Evolutionary conservation across 2,888 invertebrate species (phyloP).

Genomic region (Priocnemis perturbator): DNA sequence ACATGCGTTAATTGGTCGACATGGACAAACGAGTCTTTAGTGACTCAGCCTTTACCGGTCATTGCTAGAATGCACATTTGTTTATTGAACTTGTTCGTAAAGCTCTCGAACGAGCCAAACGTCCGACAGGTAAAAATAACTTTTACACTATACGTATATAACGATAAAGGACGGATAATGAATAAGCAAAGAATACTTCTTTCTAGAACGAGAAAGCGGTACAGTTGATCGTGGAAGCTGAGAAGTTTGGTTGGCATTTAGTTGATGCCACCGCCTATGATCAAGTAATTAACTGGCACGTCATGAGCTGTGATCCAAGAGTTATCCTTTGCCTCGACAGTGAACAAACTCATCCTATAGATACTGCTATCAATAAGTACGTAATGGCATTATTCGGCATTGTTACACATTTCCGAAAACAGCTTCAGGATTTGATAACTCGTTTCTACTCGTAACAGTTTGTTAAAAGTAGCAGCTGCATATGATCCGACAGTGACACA

Average conservation of each 20-base stretch:
- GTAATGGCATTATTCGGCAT: conserved; percentile 8
- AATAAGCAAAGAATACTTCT: too few species aligned
- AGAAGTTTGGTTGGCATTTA: conserved; percentile 81
- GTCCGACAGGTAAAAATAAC: conserved; percentile 77
- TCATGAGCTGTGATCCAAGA: conserved; percentile 83
- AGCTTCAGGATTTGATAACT: neutral
- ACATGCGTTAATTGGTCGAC: conserved; percentile 81
- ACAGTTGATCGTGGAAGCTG: conserved; percentile 78
- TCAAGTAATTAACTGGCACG: conserved; percentile 84
- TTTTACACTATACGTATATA: too few species aligned
- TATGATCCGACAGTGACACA: conserved; percentile 75
- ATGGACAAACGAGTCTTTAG: conserved; percentile 78
- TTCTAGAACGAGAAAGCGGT: conserved; percentile 74
- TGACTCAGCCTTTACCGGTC: conserved; percentile 72
- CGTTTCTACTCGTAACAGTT: conserved; percentile 70
- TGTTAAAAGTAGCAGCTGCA: conserved; percentile 80
- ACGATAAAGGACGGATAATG: too few species aligned
- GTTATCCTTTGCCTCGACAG: conserved; percentile 77
- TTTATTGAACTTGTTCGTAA: conserved; percentile 82
- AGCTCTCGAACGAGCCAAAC: conserved; percentile 84
- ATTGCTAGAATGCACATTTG: conserved; percentile 79
- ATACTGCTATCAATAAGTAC: conserved; percentile 79
- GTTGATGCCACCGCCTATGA: conserved; percentile 81
- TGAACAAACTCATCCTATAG: conserved; percentile 77
- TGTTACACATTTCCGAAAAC: too few species aligned